Evolutionary conservation across 2,888 invertebrate genomes (phyloP), one percentile per base, ranked within the genome.

Genomic region (Dryobota labecula): DNA sequence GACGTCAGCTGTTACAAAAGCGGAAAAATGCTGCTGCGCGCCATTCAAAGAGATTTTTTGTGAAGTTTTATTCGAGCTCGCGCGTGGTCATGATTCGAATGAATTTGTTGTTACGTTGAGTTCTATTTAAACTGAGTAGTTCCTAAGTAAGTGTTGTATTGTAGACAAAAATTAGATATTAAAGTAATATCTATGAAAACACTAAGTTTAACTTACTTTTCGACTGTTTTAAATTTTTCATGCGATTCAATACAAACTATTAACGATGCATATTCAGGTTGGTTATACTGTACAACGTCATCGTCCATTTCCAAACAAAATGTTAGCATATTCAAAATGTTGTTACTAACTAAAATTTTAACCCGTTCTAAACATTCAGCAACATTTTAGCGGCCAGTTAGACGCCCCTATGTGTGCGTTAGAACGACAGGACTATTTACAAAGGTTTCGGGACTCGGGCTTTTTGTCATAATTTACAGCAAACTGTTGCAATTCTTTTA

Each of bases 1-100:
- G 86, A 84, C 84, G 85, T 85, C 90, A 90, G 86, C 88, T 89
- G 89, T 86, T 84, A 74, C 82, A 80, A 82, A 80, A 74, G 85
- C 82, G 83, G 82, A 91, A 92, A 93, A 92, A 92, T 92, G 91
- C 73, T 75, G 87, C 89, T 80, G 74, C 70, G 74, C 68, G 53
- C 30, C 41, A 70, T 69, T 64, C 51, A 79, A 71, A 61, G 49
- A 41, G 24, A 36, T 60, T 63, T 75, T 66, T 69, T 69, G 58
- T 61, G 24, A 80, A 72, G 54, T 76, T 80, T 76, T 53, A 60
- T 73, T 69, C 8, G 65, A 66, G 65, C 66, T 69, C 38, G 36
- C 47, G 38, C 66, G 65, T 70, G 27, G 43, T 53, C 30, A n/a
- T 54, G 49, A 41, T 54, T 70, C 7, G 24, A 74, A 71, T 64